Percentiles rank a stretch among this genome's conserved stretches.
These are phyloP conservation scores for Paracentrotus lividus DNA, from an alignment of 53 echinoderm and acorn worm genomes.

Conservation along the genomic window DNA sequence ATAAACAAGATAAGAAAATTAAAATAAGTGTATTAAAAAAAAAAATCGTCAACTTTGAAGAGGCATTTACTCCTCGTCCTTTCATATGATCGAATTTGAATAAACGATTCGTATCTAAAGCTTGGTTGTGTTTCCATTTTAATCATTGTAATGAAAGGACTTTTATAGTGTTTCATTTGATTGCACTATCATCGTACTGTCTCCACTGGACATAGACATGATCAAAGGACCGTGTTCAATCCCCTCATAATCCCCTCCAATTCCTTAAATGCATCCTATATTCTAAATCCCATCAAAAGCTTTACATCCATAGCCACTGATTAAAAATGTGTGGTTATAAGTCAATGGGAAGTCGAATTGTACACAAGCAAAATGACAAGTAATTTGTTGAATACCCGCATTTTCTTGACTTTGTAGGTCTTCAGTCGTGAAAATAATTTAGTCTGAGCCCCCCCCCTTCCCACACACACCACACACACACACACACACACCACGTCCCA, in stretches of 20 bases:
- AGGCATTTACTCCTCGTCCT: not conserved
- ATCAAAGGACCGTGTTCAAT: conserved; percentile 26
- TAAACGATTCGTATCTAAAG: no score
- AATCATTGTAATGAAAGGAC: no score
- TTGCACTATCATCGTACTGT: not conserved
- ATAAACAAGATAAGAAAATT: no score
- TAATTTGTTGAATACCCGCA: not conserved
- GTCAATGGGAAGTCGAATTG: not conserved
- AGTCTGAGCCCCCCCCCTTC: not conserved
- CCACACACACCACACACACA: not conserved
- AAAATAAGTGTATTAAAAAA: no score
- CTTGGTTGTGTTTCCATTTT: no score
- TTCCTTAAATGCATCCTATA: not conserved
- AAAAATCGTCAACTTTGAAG: not conserved
- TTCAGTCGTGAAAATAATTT: not conserved
- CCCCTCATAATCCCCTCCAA: not conserved
- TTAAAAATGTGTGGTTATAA: not conserved
- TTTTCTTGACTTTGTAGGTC: not conserved
- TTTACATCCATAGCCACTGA: no score
- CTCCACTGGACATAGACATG: conserved; percentile 2
- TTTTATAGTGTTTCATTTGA: no score
- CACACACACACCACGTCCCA: not conserved
- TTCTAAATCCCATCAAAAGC: not conserved
- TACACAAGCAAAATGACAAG: not conserved
- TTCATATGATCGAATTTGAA: no score